Percentiles rank a stretch among this genome's conserved stretches.
These are phyloP conservation scores for Nanger granti DNA, from an alignment of 2,113 vertebrate genomes.

Conservation along the genomic window DNA sequence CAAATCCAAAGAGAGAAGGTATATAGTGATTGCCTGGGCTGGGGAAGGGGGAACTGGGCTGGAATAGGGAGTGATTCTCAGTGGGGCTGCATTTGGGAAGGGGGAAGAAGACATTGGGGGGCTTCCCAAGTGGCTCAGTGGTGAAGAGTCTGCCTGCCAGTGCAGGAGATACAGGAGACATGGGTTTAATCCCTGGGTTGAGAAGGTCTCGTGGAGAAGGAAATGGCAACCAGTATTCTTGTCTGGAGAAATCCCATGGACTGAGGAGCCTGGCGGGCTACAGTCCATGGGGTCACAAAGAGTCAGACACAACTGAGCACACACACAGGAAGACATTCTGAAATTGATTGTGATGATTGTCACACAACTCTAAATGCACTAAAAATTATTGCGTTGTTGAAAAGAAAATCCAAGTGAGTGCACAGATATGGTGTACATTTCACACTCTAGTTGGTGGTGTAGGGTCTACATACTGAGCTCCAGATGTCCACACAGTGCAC, in stretches of 20 bases:
- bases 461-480: background rate
- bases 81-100: background rate
- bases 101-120: background rate
- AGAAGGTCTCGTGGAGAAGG: background rate
- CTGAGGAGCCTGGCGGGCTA: background rate
- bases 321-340: background rate
- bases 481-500: accelerated
- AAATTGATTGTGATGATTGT: background rate
- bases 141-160: background rate
- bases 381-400: background rate
- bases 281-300: background rate
- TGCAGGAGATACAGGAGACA: background rate
- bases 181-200: background rate
- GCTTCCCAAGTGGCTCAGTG: background rate
- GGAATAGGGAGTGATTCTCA: background rate
- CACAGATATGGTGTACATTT: background rate
- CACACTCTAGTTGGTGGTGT: background rate
- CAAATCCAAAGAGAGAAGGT: background rate
- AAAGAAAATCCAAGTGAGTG: background rate
- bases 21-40: background rate
- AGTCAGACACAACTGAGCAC: background rate
- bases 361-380: background rate
- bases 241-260: background rate
- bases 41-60: background rate
- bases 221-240: background rate